Evolutionary conservation across 2,113 vertebrate genomes (phyloP).

Genomic region (Romanogobio albipinnatus): DNA sequence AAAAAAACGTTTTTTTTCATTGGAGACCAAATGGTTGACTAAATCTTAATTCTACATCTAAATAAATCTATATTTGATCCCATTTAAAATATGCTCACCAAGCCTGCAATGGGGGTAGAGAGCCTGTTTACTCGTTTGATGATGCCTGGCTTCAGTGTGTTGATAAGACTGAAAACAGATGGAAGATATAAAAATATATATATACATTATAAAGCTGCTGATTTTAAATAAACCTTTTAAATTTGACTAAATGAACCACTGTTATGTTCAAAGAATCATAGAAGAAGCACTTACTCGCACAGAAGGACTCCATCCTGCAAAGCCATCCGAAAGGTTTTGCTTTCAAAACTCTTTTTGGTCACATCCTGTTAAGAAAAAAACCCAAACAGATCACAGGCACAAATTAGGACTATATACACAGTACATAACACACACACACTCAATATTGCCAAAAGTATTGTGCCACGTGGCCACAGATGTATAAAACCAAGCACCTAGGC

Average conservation of each 20-base stretch:
- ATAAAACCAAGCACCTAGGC: too few species aligned
- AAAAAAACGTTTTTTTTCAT: not conserved
- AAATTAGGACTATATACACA: not conserved
- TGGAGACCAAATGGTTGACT: not conserved
- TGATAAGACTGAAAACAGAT: constrained; percentile 82
- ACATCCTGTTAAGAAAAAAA: constrained; percentile 76
- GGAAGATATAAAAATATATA: not conserved
- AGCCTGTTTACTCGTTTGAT: constrained; percentile 90
- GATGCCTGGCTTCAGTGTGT: constrained; percentile 90
- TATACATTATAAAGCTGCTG: not conserved
- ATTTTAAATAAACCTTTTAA: not conserved
- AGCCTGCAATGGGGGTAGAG: constrained; percentile 93
- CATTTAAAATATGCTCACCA: constrained; percentile 86
- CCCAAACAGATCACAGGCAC: constrained; percentile 36
- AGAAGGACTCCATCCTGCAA: constrained; percentile 92
- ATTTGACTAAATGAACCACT: not conserved
- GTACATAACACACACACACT: too few species aligned
- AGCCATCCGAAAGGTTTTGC: constrained; percentile 85
- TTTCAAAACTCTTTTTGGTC: constrained; percentile 87
- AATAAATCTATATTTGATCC: constrained; percentile 40
- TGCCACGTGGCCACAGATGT: too few species aligned
- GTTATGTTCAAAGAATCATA: not conserved
- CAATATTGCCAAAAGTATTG: too few species aligned
- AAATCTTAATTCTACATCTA: not conserved
- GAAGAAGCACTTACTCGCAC: constrained; percentile 86